Conservation (phyloP, 2,888 invertebrate species). For the Troglohyphantes excavatus region DNA sequence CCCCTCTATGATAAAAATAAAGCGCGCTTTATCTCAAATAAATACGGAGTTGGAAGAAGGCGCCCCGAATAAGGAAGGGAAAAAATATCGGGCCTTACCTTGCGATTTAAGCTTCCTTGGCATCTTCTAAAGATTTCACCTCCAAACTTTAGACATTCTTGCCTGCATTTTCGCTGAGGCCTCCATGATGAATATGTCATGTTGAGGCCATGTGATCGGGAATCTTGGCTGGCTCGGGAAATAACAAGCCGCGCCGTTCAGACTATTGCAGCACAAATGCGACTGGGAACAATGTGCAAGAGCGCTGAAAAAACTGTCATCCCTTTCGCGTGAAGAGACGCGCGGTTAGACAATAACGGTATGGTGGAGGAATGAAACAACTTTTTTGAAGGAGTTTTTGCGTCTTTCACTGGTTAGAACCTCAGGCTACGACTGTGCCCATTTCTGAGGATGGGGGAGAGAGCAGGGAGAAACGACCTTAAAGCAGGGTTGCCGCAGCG, state of each 20-base stretch:
- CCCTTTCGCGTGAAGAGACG: conserved; percentile 34
- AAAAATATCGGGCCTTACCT: conserved; percentile 73
- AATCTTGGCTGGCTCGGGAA: conserved; percentile 67
- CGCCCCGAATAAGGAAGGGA: not conserved
- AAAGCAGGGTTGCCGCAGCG: conserved; percentile 66
- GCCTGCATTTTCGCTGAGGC: conserved; percentile 79
- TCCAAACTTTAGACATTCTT: conserved; percentile 80
- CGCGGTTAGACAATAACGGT: conserved; percentile 61
- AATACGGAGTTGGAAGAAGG: not conserved
- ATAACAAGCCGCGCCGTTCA: conserved; percentile 28
- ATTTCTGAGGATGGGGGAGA: conserved; percentile 74
- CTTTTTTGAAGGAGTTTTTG: conserved; percentile 66
- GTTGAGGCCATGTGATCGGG: conserved; percentile 80
- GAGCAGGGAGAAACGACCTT: conserved; percentile 75
- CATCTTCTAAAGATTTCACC: conserved; percentile 80
- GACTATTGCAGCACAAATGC: conserved; percentile 18
- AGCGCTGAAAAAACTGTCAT: conserved; percentile 56
- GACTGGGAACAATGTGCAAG: conserved; percentile 9
- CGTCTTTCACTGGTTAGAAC: conserved; percentile 73
- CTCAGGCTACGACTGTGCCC: conserved; percentile 77
- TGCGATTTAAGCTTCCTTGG: conserved; percentile 80
- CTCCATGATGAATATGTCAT: conserved; percentile 80
- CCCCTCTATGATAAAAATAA: conserved; percentile 72
- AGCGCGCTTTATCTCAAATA: conserved; percentile 50
- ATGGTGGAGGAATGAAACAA: conserved; percentile 58